Evolutionary conservation across 1,140 invertebrate genomes (phyloP).

Genomic region (Aphelenchoides avenae): DNA sequence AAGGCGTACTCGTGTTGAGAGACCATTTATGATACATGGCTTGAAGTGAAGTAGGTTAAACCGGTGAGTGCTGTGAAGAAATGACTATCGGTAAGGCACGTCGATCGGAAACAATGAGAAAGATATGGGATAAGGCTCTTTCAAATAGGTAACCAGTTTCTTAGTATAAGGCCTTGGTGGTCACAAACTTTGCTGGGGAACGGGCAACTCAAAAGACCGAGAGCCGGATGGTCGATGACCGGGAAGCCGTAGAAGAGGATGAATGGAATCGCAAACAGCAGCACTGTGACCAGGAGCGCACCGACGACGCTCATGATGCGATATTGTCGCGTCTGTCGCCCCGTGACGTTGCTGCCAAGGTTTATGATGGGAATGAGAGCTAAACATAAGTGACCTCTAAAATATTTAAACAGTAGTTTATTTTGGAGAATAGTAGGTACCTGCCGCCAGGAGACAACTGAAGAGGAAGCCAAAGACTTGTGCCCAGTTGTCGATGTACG

Average conservation of each 20-base stretch:
- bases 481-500: constrained; percentile 95
- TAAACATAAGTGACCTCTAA: constrained; percentile 25
- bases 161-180: constrained; percentile 34
- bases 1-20: too few relatives aligned
- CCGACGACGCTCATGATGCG: constrained; percentile 28
- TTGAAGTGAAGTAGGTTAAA: too few relatives aligned
- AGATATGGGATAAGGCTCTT: too few relatives aligned
- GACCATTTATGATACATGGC: too few relatives aligned
- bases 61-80: too few relatives aligned
- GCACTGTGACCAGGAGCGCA: constrained; percentile 20
- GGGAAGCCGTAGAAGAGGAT: constrained; percentile 39
- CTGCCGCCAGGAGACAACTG: constrained; percentile 80
- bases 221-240: constrained; percentile 16
- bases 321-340: too few relatives aligned
- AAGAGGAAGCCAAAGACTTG: constrained; percentile 84
- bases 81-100: too few relatives aligned
- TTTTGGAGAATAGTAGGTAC: too few relatives aligned
- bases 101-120: too few relatives aligned
- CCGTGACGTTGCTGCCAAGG: constrained; percentile 26
- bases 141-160: constrained; percentile 39
- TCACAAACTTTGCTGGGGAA: constrained; percentile 41
- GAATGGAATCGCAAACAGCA: constrained; percentile 23
- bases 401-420: constrained; percentile 11
- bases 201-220: constrained; percentile 40
- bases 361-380: constrained; percentile 48